Evolutionary conservation across 2,888 invertebrate genomes (phyloP), one percentile per base, ranked within the genome.

Genomic region (Brachypterus glaber): DNA sequence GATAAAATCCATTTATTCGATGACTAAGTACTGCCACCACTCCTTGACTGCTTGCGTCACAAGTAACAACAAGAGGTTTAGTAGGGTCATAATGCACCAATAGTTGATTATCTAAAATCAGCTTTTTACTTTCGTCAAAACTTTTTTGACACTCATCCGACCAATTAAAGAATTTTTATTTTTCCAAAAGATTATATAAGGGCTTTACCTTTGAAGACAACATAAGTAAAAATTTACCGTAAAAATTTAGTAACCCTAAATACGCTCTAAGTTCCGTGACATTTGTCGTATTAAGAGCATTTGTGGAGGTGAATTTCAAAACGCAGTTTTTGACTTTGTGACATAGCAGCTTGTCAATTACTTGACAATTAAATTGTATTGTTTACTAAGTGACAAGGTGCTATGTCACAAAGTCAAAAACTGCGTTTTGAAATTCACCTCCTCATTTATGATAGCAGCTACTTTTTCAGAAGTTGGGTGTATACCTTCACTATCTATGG

Each of bases 11-110:
- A 42, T 56, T 48, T 1, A 51, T 46, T 12, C 46, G 32, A 30
- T 56, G 58, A 4, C 42, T 33, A 13, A 58, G 33, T 8, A 57
- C 53, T 3, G 49, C 54, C 2, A 56, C 59, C 30, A 57, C 40
- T 5, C 55, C 59, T 33, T 50, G 48, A 24, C 45, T 39, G 30
- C 51, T 50, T 3, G 53, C 53, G 32, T 55, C 55, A 34, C 52
- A 49, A 39, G 49, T 44, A 11, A 58, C 39, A 41, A 49, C 43
- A 27, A 56, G 45, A 21, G 46, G 35, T 33, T 50, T 41, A 12
- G 37, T 35, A 12, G 44, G 41, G 31, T 47, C 47, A 35, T 40
- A 49, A 35, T 50, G 46, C 15, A 48, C 34, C 30, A 49, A 39
- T 13, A 50, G 43, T 33, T 44, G 11, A 37, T 39, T 43, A 7